Evolutionary conservation across 1,140 invertebrate genomes (phyloP).

Genomic region (Hermetia illucens): DNA sequence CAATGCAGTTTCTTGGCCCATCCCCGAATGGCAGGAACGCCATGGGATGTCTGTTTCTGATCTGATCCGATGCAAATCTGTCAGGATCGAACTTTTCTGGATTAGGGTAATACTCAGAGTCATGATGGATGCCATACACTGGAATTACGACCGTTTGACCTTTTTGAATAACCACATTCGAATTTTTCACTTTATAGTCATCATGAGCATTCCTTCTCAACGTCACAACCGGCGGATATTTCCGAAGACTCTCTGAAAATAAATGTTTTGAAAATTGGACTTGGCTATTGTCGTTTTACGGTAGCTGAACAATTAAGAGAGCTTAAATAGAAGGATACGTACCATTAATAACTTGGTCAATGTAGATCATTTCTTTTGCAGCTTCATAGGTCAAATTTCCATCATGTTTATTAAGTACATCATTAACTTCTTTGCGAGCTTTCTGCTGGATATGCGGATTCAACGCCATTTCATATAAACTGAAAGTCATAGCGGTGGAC

Average conservation of each 20-base stretch:
- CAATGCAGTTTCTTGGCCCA: constrained; percentile 43
- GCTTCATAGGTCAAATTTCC: constrained; percentile 22
- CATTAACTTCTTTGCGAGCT: constrained; percentile 33
- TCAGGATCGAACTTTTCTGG: constrained; percentile 43
- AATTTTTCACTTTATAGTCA: constrained; percentile 27
- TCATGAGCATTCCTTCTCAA: constrained; percentile 9
- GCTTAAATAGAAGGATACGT: constrained; percentile 3
- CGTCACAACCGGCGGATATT: constrained; percentile 18
- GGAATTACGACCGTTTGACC: constrained; percentile 25
- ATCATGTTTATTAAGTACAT: constrained; percentile 14
- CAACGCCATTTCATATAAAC: constrained; percentile 31
- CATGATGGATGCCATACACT: constrained; percentile 23
- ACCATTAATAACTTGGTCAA: constrained; percentile 31
- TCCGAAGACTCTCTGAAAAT: constrained; percentile 9
- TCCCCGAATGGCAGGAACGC: constrained; percentile 40
- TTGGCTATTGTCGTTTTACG: neutral
- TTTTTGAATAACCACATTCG: constrained; percentile 20
- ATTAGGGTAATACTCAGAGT: constrained; percentile 37
- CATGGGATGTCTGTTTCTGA: constrained; percentile 24
- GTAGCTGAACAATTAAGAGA: neutral
- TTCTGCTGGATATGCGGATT: constrained; percentile 36
- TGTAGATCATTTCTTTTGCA: constrained; percentile 22
- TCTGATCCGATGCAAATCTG: constrained; percentile 24
- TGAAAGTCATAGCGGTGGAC: constrained; percentile 29
- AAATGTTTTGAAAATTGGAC: neutral